Evolutionary conservation across 1,140 invertebrate genomes (phyloP).

Genomic region (Eupristina koningsbergeri): DNA sequence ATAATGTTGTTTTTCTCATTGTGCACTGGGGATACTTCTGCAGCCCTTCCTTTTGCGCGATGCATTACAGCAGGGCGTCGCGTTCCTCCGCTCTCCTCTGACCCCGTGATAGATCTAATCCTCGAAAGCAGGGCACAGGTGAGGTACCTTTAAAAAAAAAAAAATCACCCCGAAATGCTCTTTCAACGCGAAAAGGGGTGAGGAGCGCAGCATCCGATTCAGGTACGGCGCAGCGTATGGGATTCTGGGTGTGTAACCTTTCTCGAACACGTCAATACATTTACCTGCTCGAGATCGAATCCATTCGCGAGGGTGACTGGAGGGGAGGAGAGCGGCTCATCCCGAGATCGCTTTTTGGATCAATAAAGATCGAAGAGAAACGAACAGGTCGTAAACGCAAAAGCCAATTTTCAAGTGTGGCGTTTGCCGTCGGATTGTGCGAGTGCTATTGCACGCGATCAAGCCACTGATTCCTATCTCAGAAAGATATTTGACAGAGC

Average conservation of each 20-base stretch:
- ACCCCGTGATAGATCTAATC: slow-evolving; percentile 70
- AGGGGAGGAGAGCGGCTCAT: background rate
- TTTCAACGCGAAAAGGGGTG: slow-evolving; percentile 27
- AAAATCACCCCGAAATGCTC: background rate
- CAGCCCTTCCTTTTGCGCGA: slow-evolving; percentile 49
- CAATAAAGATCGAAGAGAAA: background rate
- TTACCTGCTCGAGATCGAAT: slow-evolving; percentile 56
- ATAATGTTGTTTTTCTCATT: slow-evolving; percentile 73
- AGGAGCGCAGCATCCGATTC: background rate
- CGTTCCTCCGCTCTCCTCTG: slow-evolving; percentile 55
- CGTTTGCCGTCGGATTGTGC: slow-evolving; percentile 13
- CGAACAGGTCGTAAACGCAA: slow-evolving; percentile 56
- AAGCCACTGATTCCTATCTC: slow-evolving; percentile 35
- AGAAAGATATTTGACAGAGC: background rate
- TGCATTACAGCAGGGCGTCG: slow-evolving; percentile 57
- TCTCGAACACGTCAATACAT: slow-evolving; percentile 54
- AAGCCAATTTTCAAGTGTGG: slow-evolving; percentile 60
- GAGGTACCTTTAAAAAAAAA: slow-evolving; percentile 49
- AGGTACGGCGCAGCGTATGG: slow-evolving; percentile 32
- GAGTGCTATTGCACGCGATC: background rate
- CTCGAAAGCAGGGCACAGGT: slow-evolving; percentile 69
- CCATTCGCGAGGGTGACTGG: slow-evolving; percentile 51
- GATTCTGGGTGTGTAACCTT: background rate
- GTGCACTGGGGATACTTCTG: slow-evolving; percentile 52
- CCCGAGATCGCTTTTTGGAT: background rate